phyloP scores from a whole-genome alignment of 2,888 invertebrate species.

The Dolichomitus sp. region DNA sequence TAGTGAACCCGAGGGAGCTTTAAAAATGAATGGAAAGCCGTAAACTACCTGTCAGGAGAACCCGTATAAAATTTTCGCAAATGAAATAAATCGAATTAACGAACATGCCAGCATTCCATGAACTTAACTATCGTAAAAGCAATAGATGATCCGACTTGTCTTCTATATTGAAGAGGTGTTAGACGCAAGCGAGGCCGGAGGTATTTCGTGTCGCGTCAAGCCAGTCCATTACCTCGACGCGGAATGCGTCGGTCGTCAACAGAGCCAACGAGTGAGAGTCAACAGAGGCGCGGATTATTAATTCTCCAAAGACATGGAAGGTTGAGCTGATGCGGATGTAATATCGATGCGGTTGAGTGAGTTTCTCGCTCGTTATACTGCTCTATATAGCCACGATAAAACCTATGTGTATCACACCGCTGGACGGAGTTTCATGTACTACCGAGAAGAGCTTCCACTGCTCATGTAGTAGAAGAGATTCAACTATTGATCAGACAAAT shows the following conservation, averaged over 20 bases:
- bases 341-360: slow-evolving; percentile 21
- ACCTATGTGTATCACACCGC: not conserved
- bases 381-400: not conserved
- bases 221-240: slow-evolving; percentile 1
- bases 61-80: not conserved
- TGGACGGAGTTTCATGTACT: not conserved
- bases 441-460: not conserved
- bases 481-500: slow-evolving; percentile 59
- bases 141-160: not conserved
- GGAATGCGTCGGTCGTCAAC: not conserved
- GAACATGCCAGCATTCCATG: not conserved
- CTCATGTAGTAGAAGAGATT: slow-evolving; percentile 22
- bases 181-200: not conserved
- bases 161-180: not conserved
- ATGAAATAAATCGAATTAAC: not conserved
- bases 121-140: not conserved
- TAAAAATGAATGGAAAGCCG: no score
- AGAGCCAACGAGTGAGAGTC: slow-evolving; percentile 6
- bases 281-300: slow-evolving; percentile 25
- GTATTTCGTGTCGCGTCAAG: slow-evolving; percentile 4
- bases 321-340: slow-evolving; percentile 19
- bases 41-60: not conserved
- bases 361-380: not conserved
- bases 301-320: slow-evolving; percentile 13
- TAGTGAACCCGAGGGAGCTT: no score